Base-by-base conservation (phyloP, 37 sponge, comb jelly and placozoan species). In the Axinella damicornis region DNA sequence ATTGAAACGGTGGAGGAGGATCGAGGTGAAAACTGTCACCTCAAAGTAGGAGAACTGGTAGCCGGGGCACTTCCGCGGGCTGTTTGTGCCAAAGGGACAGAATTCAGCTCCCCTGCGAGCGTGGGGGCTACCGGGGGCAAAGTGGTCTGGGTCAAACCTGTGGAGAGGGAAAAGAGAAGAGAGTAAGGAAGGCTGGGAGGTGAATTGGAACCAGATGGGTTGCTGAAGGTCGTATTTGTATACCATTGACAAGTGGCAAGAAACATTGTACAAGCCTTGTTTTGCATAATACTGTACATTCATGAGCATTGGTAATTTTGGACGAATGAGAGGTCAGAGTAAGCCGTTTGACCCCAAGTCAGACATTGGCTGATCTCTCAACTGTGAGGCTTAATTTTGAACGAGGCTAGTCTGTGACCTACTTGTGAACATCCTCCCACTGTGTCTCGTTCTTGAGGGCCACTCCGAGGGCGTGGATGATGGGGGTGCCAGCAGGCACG, bases 391-490 rank as follows among this genome's bases (percentile, higher is more conserved):
- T n/a, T n/a, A n/a, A 12, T 9, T 46, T 4, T 46, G 46, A 46
- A 46, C 9, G 46, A 12, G n/a, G n/a, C n/a, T n/a, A n/a, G 46
- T 46, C 6, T 46, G 46, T 46, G 6, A n/a, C 71, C 54, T 37
- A 86, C 91, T 32, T 73, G 15, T 80, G 69, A 6, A 89, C 88
- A 20, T 97, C 82, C 18, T 89, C 55, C 88, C 93, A 97, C 32
- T 77, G 12, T 15, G 79, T 83, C 18, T 40, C 54, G 57, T 94
- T 84, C 76, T 87, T 83, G 2, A 86, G 73, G 41, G 74, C 83
- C 32, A 97, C 97, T 19, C 97, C 97, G 33, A 97, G 84, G 24
- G 97, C 95, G 52, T 90, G 82, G 38, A 97, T 83, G n/a, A 97
- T 90, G 30, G 98, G 93, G 28, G 98, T 92, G 57, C 73, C 85